Evolutionary conservation across 2,888 invertebrate genomes (phyloP).

Genomic region (Dicyrtoma fusca): DNA sequence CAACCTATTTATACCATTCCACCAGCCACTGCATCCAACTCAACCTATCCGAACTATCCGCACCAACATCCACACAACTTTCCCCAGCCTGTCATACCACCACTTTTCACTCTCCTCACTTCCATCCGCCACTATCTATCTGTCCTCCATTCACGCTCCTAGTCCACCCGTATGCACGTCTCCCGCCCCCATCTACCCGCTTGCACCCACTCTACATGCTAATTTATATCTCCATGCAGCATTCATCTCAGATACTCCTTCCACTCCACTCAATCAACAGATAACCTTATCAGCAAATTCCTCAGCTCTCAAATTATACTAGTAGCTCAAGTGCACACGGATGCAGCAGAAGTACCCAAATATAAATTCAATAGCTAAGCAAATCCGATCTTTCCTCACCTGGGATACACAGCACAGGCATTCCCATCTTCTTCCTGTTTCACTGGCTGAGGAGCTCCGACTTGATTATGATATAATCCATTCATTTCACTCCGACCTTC

Average conservation of each 20-base stretch:
- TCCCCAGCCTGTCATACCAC: background rate
- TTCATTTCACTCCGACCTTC: slow-evolving; percentile 43
- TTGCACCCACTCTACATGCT: background rate
- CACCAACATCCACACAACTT: slow-evolving; percentile 11
- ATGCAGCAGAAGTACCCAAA: background rate
- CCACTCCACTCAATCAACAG: background rate
- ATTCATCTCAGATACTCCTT: background rate
- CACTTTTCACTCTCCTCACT: background rate
- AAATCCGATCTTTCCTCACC: slow-evolving; percentile 28
- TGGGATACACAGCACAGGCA: slow-evolving; percentile 42
- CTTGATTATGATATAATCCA: slow-evolving; percentile 42
- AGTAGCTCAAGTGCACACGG: background rate
- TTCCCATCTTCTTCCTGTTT: slow-evolving; percentile 40
- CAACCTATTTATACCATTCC: background rate
- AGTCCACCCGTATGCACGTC: background rate
- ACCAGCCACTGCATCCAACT: background rate
- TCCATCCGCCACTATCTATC: background rate
- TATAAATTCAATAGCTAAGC: slow-evolving; percentile 1
- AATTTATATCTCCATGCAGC: background rate
- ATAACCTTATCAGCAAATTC: background rate
- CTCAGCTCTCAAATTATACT: slow-evolving; percentile 3
- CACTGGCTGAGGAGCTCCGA: slow-evolving; percentile 35
- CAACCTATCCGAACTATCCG: background rate
- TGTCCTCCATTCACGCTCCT: background rate
- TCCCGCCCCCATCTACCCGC: background rate